Evolutionary conservation across 2,797 vertebrate genomes (phyloP), one percentile per base, ranked within the genome.

Genomic region (Enteromius anoplus): DNA sequence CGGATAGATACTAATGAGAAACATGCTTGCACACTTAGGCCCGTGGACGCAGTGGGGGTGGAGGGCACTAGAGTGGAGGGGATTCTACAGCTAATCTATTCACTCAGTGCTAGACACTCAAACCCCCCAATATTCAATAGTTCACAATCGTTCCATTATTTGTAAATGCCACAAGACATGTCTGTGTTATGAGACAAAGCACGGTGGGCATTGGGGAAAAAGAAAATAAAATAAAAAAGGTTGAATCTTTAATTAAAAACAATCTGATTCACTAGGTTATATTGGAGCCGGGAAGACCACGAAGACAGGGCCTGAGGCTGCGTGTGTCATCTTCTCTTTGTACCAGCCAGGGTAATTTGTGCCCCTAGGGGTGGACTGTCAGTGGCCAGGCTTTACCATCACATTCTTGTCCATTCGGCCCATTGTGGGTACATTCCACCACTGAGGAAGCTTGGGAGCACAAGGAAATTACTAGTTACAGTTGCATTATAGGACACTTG

Each of bases 281-380:
- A 84, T 84, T 93, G 93, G 94, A 94, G 93, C 93, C 91, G 85
- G 91, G 87, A 84, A 93, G 91, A 92, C 92, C 90, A 32, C 87
- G 88, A 89, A 93, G 91, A 92, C 88, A 55, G 90, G 29, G 89
- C 92, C 90, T 47, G 72, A 89, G 90, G 91, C 91, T 75, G 81
- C 79, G 86, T 91, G 93, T 94, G 92, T 93, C 92, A 92, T 94
- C 91, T 91, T 93, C 90, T 92, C 90, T 93, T 91, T 92, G 92
- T 92, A 91, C 93, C 91, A 92, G 86, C 90, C 88, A 89, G 88
- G 85, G 86, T 92, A 93, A 94, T 94, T 93, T 89, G 88, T 92
- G 89, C 92, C 93, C 92, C 89, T 77, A 85, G 92, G 92, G 93
- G 86, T 89, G 69, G 85, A 86, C 93, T 94, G 93, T 94, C 94